Base-by-base conservation (phyloP, 2,888 invertebrate species). In the Nymphalis c-album region DNA sequence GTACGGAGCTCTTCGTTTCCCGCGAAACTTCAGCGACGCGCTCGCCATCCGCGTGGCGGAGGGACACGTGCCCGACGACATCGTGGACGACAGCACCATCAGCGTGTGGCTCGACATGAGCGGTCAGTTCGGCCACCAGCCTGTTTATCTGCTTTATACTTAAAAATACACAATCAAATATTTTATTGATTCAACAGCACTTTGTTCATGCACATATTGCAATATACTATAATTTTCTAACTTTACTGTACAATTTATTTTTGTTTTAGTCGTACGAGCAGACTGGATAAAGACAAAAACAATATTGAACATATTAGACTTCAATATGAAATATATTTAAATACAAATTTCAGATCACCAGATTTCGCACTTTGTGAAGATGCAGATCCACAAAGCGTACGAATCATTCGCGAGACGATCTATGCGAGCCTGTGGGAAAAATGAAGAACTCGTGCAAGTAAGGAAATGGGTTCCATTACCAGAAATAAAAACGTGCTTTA, bases 31-130 rank as follows among this genome's bases (percentile, higher is more conserved):
- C 81, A 95, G 97, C 0, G 80, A 85, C 8, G 94, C 95, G 0
- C 87, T 95, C 57, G 88, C 93, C 63, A 83, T 85, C 26, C 86
- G 96, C 10, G 78, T 95, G 0, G 90, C 94, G 2, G 91, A 94
- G 60, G 94, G 95, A 0, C 89, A 93, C 22, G 92, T 92, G 64
- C 92, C 93, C 0, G 92, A 93, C 13, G 92, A 93, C 22, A 80
- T 93, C 0, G 80, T 95, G 3, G 90, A 92, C 0, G 90, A 91
- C 71, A 95, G 96, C 76, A 94, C 95, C 68, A 91, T 97, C 58
- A 92, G 93, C 76, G 93, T 96, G 0, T 94, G 94, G 86, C 88
- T 97, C 61, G 96, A 97, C 77, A 95, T 95, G 94, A 94, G 95
- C 63, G 96, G 97, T 96, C 82, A 89, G 91, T 31, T 5, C 26